Evolutionary conservation across 2,888 invertebrate species (phyloP), one percentile per base, ranked within the genome.

Genomic region (Atrina japonica): DNA sequence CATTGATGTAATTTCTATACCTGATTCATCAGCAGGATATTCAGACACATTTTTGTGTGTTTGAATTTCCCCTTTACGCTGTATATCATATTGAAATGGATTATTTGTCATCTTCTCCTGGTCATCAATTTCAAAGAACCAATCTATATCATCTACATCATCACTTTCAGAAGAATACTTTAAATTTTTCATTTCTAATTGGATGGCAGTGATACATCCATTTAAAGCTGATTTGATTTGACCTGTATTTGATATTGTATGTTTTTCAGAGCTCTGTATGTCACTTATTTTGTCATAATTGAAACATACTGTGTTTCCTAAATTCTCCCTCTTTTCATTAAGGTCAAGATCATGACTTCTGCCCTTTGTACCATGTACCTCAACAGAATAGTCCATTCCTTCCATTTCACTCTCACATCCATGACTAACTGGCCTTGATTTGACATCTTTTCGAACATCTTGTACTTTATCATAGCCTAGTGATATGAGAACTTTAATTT

Each of bases 51-150:
- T 2, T n/a, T 35, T 21, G 11, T 35, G 5, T 7, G 35, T 11
- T 7, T 11, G 11, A 35, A 35, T 35, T 7, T 7, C 35, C 11
- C 16, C 30, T 40, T 35, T 49, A 35, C 21, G 18, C 27, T 40
- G 16, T 11, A 7, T 3, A 16, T 5, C 18, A 7, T 25, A 40
- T 27, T 40, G 16, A 14, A 49, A 3, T 16, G 29, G 40, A 56
- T 23, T 40, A 14, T 35, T 43, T 53, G 9, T 18, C 56, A 49
- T 35, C 18, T 21, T 47, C 3, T 18, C 23, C 6, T 14, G 30
- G 21, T 18, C n/a, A 11, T 41, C 21, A 58, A 47, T 47, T 16
- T 66, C 56, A 29, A 66, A 30, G 43, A 66, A 66, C 66, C 66
- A 66, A 55, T 56, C 56, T 14, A 66, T 16, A 49, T 66, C 58